Conservation (phyloP, 2,888 invertebrate species). For the Rhyacophila evoluta region DNA sequence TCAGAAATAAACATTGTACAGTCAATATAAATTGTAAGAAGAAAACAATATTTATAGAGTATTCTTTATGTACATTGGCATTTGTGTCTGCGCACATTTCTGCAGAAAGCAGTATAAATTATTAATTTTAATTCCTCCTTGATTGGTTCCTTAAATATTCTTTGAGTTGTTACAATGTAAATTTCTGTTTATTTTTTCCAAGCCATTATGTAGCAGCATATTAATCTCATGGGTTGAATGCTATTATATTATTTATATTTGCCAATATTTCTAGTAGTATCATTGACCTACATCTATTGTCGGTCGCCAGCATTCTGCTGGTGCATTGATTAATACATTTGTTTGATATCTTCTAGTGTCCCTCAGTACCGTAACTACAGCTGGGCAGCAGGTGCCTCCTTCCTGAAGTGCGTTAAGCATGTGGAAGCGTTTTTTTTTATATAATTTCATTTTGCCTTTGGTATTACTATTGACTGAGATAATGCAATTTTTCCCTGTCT, state of each 20-base stretch:
- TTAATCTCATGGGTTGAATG: slow-evolving; percentile 23
- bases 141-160: not conserved
- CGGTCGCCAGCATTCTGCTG: not conserved
- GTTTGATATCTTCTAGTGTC: slow-evolving; percentile 11
- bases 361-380: slow-evolving; percentile 41
- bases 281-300: not conserved
- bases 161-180: slow-evolving; percentile 25
- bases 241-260: slow-evolving; percentile 29
- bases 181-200: slow-evolving; percentile 28
- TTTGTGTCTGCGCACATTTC: not conserved
- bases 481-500: slow-evolving; percentile 16
- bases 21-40: not conserved
- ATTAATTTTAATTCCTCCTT: slow-evolving; percentile 3
- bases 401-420: not conserved
- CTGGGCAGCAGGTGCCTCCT: slow-evolving; percentile 23
- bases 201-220: slow-evolving; percentile 29
- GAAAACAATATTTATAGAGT: not conserved
- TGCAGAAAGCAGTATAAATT: not conserved
- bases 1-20: slow-evolving; percentile 36
- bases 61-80: not conserved
- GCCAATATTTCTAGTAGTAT: slow-evolving; percentile 25
- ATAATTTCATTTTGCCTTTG: slow-evolving; percentile 13
- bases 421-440: not conserved
- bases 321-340: slow-evolving; percentile 26
- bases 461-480: not conserved